Evolutionary conservation across 1,140 invertebrate species (phyloP).

Genomic region (Octopus sinensis): DNA sequence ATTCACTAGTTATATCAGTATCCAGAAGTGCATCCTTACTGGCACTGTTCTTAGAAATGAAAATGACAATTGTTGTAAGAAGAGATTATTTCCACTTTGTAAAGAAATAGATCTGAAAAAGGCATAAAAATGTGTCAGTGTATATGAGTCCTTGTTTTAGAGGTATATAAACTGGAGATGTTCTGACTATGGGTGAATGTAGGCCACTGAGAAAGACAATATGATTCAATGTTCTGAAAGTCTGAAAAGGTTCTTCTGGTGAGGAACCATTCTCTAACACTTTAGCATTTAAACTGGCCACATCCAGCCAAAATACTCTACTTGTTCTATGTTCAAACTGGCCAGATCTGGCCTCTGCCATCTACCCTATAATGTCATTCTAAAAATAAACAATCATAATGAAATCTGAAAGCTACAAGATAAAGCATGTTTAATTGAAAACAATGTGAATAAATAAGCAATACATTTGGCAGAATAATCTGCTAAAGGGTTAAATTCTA

Average conservation of each 20-base stretch:
- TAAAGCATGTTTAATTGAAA: no score
- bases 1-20: constrained; percentile 97
- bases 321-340: no score
- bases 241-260: constrained; percentile 86
- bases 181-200: constrained; percentile 98
- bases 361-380: no score
- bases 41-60: constrained; percentile 99
- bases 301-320: no score
- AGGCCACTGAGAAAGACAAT: constrained; percentile 97
- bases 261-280: constrained; percentile 90
- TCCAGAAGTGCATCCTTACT: constrained; percentile 93
- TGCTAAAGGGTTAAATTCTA: no score
- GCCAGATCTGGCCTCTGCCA: no score
- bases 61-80: constrained; percentile 94
- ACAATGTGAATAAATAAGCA: no score
- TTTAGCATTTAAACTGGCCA: constrained; percentile 50
- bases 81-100: constrained; percentile 98
- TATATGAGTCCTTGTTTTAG: constrained; percentile 99
- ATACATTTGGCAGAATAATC: no score
- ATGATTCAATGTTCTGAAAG: constrained; percentile 97
- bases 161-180: constrained; percentile 92
- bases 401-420: no score
- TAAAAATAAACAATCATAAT: no score
- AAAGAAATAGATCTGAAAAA: constrained; percentile 92
- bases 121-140: constrained; percentile 98